Conservation (phyloP, 2,113 vertebrate genomes). For the Sapajus apella region DNA sequence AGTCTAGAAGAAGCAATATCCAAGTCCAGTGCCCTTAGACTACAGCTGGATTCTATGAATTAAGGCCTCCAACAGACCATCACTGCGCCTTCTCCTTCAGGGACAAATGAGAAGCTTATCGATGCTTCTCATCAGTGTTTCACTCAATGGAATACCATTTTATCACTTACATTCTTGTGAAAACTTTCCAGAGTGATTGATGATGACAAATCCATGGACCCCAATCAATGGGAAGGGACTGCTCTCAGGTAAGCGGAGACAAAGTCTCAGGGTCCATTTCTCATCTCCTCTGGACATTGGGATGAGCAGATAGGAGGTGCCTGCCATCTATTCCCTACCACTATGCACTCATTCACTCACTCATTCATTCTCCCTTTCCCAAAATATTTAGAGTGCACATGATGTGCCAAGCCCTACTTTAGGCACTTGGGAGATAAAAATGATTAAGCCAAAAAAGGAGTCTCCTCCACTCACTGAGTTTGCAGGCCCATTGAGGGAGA, state of each 20-base stretch:
- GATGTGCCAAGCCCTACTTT: not conserved
- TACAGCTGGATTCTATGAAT: not conserved
- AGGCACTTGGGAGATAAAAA: not conserved
- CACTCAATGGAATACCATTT: not conserved
- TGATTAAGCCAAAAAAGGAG: not conserved
- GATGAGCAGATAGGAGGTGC: too few species aligned
- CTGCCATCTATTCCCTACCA: not conserved
- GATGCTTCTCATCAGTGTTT: not conserved
- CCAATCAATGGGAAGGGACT: not conserved
- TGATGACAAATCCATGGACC: not conserved
- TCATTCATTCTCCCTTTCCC: not conserved
- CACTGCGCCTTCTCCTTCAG: not conserved
- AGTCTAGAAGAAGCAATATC: not conserved
- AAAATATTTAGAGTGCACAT: accelerated
- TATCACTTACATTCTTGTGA: not conserved
- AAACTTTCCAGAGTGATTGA: not conserved
- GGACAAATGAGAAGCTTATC: not conserved
- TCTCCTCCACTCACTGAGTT: not conserved
- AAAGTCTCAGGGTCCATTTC: not conserved
- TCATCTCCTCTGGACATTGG: not conserved
- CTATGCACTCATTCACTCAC: not conserved
- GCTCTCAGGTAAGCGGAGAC: not conserved
- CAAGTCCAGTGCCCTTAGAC: not conserved
- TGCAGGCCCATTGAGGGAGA: not conserved
- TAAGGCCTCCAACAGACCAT: not conserved